Evolutionary conservation across 2,888 invertebrate species (phyloP).

Genomic region (Nymphalis c-album): DNA sequence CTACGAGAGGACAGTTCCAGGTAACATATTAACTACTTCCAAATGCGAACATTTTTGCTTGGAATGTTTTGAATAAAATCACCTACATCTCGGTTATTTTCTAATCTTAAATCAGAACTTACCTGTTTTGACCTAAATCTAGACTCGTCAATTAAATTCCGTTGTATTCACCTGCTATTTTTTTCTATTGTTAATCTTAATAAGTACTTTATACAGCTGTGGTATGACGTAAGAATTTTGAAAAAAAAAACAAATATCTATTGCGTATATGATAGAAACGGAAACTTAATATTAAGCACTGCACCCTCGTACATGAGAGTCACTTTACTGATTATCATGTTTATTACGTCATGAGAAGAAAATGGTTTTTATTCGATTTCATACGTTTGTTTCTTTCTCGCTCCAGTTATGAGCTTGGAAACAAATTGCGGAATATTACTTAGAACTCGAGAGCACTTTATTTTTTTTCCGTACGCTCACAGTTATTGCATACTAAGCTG

Average conservation of each 20-base stretch:
- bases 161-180: no score
- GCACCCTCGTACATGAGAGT: background rate
- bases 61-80: no score
- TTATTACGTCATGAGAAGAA: background rate
- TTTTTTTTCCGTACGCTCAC: slow-evolving; percentile 5
- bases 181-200: no score
- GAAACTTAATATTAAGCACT: background rate
- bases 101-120: no score
- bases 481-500: background rate
- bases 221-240: no score
- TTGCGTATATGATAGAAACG: no score
- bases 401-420: slow-evolving; percentile 9
- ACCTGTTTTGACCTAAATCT: no score
- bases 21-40: slow-evolving; percentile 52
- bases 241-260: no score
- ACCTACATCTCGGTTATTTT: no score
- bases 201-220: no score
- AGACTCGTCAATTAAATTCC: no score
- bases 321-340: slow-evolving; percentile 1
- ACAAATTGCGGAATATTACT: slow-evolving; percentile 19
- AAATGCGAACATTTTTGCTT: no score
- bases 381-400: slow-evolving; percentile 12
- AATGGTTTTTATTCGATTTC: slow-evolving; percentile 13
- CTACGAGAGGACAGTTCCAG: slow-evolving; percentile 86
- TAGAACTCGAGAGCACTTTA: slow-evolving; percentile 1